A percentile compares a stretch with the other conserved stretches of the same genome.
Conservation (phyloP, 2,113 vertebrate genomes). For the Gobiocypris rarus region DNA sequence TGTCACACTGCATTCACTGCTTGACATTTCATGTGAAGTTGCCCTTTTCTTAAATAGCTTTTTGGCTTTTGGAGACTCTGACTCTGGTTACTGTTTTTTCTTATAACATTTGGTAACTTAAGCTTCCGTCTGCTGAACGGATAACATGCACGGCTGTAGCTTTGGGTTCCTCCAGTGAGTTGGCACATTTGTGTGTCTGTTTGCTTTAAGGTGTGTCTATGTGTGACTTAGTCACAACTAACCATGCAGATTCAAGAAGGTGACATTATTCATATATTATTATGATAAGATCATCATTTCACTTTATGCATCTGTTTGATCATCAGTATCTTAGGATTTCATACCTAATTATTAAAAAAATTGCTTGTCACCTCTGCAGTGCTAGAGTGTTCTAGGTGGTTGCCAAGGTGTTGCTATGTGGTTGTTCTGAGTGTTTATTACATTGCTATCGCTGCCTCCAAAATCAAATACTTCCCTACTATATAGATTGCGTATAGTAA, state of each 20-base stretch:
- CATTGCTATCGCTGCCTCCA: too few species aligned
- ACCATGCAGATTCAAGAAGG: slow-evolving; percentile 19
- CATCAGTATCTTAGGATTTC: too few species aligned
- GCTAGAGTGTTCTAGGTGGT: too few species aligned
- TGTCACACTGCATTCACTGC: neutral
- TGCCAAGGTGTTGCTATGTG: too few species aligned
- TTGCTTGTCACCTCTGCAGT: too few species aligned
- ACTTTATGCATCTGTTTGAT: too few species aligned
- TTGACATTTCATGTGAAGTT: neutral
- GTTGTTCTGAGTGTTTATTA: too few species aligned
- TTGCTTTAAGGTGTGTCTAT: slow-evolving; percentile 52
- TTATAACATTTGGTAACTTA: slow-evolving; percentile 57
- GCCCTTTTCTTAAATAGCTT: neutral
- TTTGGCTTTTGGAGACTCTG: slow-evolving; percentile 38
- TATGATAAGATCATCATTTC: too few species aligned
- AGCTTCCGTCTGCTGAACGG: neutral
- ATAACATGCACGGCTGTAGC: neutral
- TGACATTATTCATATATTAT: neutral
- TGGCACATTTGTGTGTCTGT: slow-evolving; percentile 18
- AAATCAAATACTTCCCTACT: too few species aligned
- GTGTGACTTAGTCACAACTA: slow-evolving; percentile 1
- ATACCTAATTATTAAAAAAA: too few species aligned
- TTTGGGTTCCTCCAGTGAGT: neutral
- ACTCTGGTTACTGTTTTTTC: slow-evolving; percentile 53
- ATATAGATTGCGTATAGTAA: too few species aligned